Evolutionary conservation across 2,113 vertebrate genomes (phyloP).

Genomic region (Cavia porcellus): DNA sequence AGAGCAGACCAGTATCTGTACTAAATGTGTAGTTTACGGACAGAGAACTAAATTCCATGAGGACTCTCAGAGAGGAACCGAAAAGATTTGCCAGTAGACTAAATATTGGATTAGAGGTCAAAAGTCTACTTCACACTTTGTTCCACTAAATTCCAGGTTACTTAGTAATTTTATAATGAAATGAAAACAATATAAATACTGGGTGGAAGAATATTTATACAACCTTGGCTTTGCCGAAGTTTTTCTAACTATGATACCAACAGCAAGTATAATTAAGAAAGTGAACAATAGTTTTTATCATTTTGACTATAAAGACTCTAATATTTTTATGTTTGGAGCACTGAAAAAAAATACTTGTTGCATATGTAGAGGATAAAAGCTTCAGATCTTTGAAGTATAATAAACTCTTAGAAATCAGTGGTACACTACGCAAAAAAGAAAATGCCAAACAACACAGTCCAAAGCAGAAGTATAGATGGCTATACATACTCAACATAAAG

Average conservation of each 20-base stretch:
- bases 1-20: neutral
- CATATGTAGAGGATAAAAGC: neutral
- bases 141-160: neutral
- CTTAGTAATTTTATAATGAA: neutral
- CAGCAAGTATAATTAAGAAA: slow-evolving; percentile 7
- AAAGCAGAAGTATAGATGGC: neutral
- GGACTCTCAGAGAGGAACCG: neutral
- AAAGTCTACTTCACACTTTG: neutral
- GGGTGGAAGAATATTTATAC: neutral
- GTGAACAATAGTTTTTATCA: neutral
- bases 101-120: neutral
- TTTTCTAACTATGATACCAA: neutral
- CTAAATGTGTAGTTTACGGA: neutral
- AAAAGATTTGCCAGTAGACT: neutral
- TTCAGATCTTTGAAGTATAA: neutral
- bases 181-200: neutral
- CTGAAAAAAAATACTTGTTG: neutral
- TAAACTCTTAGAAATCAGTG: neutral
- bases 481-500: neutral
- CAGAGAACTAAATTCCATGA: neutral
- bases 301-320: slow-evolving; percentile 4
- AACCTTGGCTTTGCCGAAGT: neutral
- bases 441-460: neutral
- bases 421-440: neutral
- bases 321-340: neutral